A percentile compares a stretch with the other conserved stretches of the same genome.
Evolutionary conservation across 1,140 invertebrate genomes (phyloP).

Genomic region (Drosophila subobscura): DNA sequence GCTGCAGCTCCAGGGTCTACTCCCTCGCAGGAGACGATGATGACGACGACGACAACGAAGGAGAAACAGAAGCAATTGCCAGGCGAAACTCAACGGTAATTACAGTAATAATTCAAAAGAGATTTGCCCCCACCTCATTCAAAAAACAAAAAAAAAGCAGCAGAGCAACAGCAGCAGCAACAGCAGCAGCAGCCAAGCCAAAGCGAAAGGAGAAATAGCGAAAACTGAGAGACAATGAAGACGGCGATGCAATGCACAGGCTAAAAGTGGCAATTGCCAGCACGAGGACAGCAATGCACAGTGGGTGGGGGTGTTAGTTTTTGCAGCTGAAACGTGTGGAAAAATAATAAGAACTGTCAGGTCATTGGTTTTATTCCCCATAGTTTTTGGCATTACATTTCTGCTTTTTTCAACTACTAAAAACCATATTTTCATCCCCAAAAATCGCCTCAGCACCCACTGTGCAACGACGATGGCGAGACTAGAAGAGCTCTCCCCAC

Average conservation of each 20-base stretch:
- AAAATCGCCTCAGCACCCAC: neutral
- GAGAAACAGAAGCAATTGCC: slow-evolving; percentile 50
- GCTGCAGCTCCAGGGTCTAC: slow-evolving; percentile 1
- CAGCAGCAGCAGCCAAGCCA: slow-evolving; percentile 15
- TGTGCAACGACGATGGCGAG: slow-evolving; percentile 22
- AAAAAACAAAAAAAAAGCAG: slow-evolving; percentile 31
- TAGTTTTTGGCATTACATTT: too few species aligned
- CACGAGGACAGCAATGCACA: slow-evolving; percentile 25
- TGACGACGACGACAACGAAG: slow-evolving; percentile 28
- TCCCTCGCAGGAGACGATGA: slow-evolving; percentile 11
- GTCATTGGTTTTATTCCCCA: too few species aligned
- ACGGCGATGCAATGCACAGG: slow-evolving; percentile 57
- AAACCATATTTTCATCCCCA: neutral
- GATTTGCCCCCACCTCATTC: slow-evolving; percentile 65
- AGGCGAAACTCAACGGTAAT: slow-evolving; percentile 78
- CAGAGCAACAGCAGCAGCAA: slow-evolving; percentile 14
- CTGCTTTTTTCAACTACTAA: neutral
- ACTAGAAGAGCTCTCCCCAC: slow-evolving; percentile 25
- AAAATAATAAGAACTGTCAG: neutral
- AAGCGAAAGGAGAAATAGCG: slow-evolving; percentile 19
- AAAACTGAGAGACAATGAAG: slow-evolving; percentile 70
- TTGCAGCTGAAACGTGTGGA: too few species aligned
- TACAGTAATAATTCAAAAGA: slow-evolving; percentile 84
- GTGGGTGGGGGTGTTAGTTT: slow-evolving; percentile 5
- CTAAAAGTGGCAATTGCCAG: slow-evolving; percentile 70